Base-by-base conservation (phyloP, 2,113 vertebrate genomes). In the Gambusia affinis region DNA sequence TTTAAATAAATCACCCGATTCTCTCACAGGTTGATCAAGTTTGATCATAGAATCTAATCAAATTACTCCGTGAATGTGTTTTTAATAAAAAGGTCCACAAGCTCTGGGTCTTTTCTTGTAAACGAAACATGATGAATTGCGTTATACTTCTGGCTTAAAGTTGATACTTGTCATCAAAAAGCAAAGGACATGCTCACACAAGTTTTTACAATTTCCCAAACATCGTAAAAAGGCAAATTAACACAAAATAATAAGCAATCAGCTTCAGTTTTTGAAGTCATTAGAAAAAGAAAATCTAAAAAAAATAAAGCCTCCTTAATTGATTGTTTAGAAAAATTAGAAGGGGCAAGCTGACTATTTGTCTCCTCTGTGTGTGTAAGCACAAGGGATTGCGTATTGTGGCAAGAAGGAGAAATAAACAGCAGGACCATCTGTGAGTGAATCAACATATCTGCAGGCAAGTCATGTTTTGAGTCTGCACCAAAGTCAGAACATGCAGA, bases 371-470 rank as follows among this genome's bases (percentile, higher is more conserved):
- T 0, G 7, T 67, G 51, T 74, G 54, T 47, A 30, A 44, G 57
- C 51, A 57, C 6, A 2, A 14, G 7, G 60, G 28, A 42, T 57
- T 19, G 28, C 29, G 29, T 73, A 17, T 64, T 51, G 63, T 31
- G 22, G 60, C 64, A 30, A 39, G 30, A 35, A 39, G 39, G 15
- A 22, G n/a, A 72, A 72, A 76, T 47, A 76, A 74, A 72, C 51
- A 72, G 51, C 39, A 65, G 28, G 66, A 54, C 35, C 33, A 66
- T 79, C 42, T 77, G 60, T 87, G 77, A 86, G 84, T 78, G 62
- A 44, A 51, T 66, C 42, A 14, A 44, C 64, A 79, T n/a, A 85
- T 91, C 73, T 88, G 80, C 73, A 90, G 75, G 83, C 87, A 72
- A 75, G 67, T 85, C 89, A 83, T 84, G 89, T 79, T 77, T 71